Evolutionary conservation across 2,113 vertebrate genomes (phyloP), one percentile per base, ranked within the genome.

Genomic region (Echinops telfairi): DNA sequence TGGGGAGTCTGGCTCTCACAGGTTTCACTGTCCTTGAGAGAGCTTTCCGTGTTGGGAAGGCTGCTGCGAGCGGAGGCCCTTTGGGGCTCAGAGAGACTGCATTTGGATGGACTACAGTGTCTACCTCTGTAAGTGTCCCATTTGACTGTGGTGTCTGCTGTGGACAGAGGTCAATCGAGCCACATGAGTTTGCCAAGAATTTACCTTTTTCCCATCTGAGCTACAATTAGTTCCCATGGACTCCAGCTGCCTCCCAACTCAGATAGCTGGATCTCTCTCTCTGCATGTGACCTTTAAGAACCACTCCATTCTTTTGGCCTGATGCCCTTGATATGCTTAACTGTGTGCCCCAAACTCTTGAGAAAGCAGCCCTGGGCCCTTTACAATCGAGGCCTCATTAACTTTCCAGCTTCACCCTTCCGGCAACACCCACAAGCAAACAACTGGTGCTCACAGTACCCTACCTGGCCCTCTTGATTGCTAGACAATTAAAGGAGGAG

Each of bases 311-410:
- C 83, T 10, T 8, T 0, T 17, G 43, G 40, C 60, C 70, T 71
- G 43, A 57, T 92, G 80, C 40, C 57, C 27, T 47, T 68, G 43
- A 62, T n/a, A 20, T 5, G 12, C 29, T 27, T 27, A 58, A 38
- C 25, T 23, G 19, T 4, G 2, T 0, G 20, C 10, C 70, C 58
- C 11, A 0, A 43, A 2, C 40, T 77, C 73, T 36, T 11, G 22
- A 2, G 16, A 71, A 62, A 79, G 53, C 19, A 2, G 14, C 15
- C 19, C 6, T 36, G 20, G 14, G 64, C 40, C 58, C 14, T 33
- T 88, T 53, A 68, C 8, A 36, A 25, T 22, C 27, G 4, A 86
- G 68, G 15, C 53, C 53, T 82, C 36, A 4, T 19, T 7, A 17
- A 58, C 40, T 70, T 86, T 73, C 90, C 53, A 83, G 31, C 33